Evolutionary conservation across 2,888 invertebrate species (phyloP), one percentile per base, ranked within the genome.

Genomic region (Rugalucina vietnamica): DNA sequence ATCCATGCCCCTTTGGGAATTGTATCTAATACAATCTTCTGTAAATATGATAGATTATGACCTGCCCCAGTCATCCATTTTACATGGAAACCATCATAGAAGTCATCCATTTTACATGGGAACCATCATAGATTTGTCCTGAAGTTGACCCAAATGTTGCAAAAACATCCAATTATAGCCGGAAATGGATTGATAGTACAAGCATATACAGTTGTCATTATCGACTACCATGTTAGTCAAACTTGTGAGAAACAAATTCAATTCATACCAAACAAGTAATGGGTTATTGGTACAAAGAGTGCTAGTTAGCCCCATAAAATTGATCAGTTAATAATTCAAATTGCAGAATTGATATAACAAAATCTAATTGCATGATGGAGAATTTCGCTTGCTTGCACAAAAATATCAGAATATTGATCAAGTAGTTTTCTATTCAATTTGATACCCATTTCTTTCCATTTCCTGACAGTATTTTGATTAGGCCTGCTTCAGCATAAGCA

Each of bases 61-160:
- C 29, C 32, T 65, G 1, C 24, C 21, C 21, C 65, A 65, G 32
- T 3, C 21, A 65, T 65, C 65, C 34, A 65, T 65, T 65, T 34
- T 29, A 65, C 10, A 65, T 10, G 24, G 65, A 65, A 34, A 34
- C 65, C 34, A 34, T n/a, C n/a, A n/a, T n/a, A n/a, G n/a, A n/a
- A 65, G 32, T 3, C 21, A 65, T 65, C 65, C 34, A 65, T 65
- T 65, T 34, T 29, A 65, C 10, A 65, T 10, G 24, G 65, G 34
- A 34, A 34, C 65, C 34, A 34, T 65, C 24, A 65, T 65, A 65
- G 65, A 65, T 65, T 65, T 65, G 65, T 65, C 65, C 65, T 34
- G 29, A 65, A 65, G 65, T 18, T 65, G 65, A 65, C 65, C 65
- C 65, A 65, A 65, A 65, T 34, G 18, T 65, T 65, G 65, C 34